Conservation (phyloP, 2,797 vertebrate species). For the Sebastes oblongus region DNA sequence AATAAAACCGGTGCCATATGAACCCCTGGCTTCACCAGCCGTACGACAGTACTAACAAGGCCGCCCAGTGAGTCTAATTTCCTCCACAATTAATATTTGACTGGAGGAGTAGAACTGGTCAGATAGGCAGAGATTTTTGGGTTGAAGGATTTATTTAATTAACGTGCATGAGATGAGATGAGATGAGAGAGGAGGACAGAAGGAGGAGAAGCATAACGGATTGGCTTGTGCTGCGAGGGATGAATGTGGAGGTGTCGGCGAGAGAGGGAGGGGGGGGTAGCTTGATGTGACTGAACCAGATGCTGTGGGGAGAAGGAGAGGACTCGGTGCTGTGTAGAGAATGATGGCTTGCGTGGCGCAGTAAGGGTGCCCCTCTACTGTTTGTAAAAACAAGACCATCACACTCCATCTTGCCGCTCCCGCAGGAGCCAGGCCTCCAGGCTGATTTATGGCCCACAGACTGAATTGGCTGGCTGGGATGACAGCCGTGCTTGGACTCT, state of each 20-base stretch:
- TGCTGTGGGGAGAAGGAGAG: conserved; percentile 74
- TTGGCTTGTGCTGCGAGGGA: conserved; percentile 56
- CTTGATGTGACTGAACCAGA: conserved; percentile 76
- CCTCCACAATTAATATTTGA: conserved; percentile 78
- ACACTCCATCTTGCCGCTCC: conserved; percentile 86
- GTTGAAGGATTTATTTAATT: conserved; percentile 71
- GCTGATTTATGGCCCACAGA: conserved; percentile 85
- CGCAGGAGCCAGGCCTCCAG: conserved; percentile 80
- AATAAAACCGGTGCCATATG: conserved; percentile 54
- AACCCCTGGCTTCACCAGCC: conserved; percentile 60
- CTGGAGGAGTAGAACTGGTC: conserved; percentile 41
- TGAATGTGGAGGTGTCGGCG: conserved; percentile 46
- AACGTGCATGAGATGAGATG: conserved; percentile 60
- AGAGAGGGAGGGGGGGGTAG: not conserved
- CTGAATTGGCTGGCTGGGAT: conserved; percentile 82
- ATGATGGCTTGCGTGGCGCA: conserved; percentile 78
- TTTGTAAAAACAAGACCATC: conserved; percentile 89
- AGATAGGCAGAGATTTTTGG: conserved; percentile 57
- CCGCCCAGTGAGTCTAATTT: conserved; percentile 66
- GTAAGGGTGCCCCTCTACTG: conserved; percentile 83
- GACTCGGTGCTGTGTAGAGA: conserved; percentile 72
- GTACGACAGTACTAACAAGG: conserved; percentile 63
- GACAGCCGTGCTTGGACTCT: conserved; percentile 82
- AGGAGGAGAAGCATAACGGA: conserved; percentile 59
- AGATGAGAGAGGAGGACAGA: conserved; percentile 63